Percentiles rank a stretch among this genome's conserved stretches.
Conservation (phyloP, 2,113 vertebrate genomes). For the Anseranas semipalmata region DNA sequence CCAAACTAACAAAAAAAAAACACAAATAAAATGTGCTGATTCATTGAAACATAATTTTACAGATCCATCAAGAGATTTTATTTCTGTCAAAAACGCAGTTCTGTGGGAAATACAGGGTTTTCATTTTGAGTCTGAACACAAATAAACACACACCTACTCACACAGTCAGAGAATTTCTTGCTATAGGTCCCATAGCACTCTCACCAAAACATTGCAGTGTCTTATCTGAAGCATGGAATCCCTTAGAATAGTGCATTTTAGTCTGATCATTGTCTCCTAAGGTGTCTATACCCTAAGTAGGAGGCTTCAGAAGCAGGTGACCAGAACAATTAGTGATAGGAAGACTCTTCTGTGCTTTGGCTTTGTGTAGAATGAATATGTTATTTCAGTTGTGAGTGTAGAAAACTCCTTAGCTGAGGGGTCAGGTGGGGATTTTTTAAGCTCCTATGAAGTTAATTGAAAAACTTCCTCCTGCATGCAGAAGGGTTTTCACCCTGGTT, state of each 20-base stretch:
- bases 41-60: neutral
- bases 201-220: neutral
- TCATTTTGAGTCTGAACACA: conserved; percentile 35
- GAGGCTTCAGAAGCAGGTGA: neutral
- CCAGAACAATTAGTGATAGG: neutral
- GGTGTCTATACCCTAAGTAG: neutral
- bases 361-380: neutral
- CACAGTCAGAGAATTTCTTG: neutral
- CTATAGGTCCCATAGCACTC: neutral
- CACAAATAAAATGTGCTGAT: neutral
- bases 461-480: neutral
- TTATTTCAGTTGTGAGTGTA: neutral
- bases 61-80: conserved; percentile 19
- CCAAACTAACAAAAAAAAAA: neutral
- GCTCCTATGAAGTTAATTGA: neutral
- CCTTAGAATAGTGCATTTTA: neutral
- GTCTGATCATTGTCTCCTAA: neutral
- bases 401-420: neutral
- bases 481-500: neutral
- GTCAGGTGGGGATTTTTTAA: neutral
- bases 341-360: neutral
- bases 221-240: neutral
- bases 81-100: neutral
- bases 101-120: neutral
- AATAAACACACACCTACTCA: neutral